Conservation (phyloP, 2,888 invertebrate genomes). For the Cephalotes varians region DNA sequence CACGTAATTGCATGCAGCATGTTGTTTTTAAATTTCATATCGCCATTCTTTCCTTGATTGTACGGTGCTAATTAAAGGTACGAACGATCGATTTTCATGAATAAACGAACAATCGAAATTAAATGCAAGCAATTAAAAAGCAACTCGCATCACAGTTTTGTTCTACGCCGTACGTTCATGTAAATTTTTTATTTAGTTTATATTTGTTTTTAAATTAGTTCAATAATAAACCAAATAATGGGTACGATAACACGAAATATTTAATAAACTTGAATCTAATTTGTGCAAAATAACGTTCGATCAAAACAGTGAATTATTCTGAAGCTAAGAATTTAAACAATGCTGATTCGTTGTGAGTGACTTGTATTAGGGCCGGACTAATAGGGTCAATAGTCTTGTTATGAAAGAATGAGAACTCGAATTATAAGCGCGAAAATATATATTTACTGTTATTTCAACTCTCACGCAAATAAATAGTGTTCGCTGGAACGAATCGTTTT, state of each 20-base stretch:
- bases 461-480: slow-evolving; percentile 41
- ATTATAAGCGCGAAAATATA: slow-evolving; percentile 1
- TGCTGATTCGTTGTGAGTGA: background rate
- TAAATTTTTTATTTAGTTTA: slow-evolving; percentile 19
- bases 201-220: background rate
- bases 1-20: slow-evolving; percentile 29
- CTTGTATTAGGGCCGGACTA: background rate
- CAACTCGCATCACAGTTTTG: slow-evolving; percentile 10
- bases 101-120: slow-evolving; percentile 47
- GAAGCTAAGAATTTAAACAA: background rate
- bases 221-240: background rate
- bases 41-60: slow-evolving; percentile 23
- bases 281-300: background rate
- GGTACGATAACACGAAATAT: background rate
- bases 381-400: slow-evolving; percentile 21
- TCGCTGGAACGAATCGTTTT: slow-evolving; percentile 5
- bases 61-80: slow-evolving; percentile 36
- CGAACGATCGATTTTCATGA: slow-evolving; percentile 45
- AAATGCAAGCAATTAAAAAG: slow-evolving; percentile 49
- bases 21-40: slow-evolving; percentile 53
- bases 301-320: background rate
- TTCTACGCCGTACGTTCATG: background rate
- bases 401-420: slow-evolving; percentile 27
- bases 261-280: background rate
- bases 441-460: background rate